Conservation (phyloP, 30 jellyfish, hydroid and myxozoan species). For the Turritopsis dohrnii region DNA sequence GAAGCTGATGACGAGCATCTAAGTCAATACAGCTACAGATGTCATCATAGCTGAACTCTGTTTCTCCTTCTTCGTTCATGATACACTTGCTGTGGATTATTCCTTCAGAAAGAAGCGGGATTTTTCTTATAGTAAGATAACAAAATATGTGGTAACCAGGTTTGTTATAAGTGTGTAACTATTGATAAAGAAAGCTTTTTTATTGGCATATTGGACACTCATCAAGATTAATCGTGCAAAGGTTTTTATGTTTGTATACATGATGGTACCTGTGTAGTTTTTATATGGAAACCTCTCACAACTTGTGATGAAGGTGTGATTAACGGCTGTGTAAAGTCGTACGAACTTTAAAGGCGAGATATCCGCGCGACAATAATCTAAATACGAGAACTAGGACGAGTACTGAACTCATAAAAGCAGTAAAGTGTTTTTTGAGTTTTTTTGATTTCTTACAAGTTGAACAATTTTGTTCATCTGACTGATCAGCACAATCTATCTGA, state of each 20-base stretch:
- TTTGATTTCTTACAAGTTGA: constrained; percentile 23
- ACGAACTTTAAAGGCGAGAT: not conserved
- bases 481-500: constrained; percentile 27
- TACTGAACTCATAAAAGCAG: not conserved
- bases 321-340: not conserved
- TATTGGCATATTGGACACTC: too few species aligned
- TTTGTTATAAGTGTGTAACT: too few species aligned
- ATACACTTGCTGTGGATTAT: not conserved
- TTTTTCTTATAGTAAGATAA: too few species aligned
- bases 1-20: not conserved
- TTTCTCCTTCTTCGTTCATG: not conserved
- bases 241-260: too few species aligned
- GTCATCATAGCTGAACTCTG: not conserved
- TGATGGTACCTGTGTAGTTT: not conserved
- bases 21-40: not conserved
- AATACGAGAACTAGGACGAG: not conserved
- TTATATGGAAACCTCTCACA: not conserved
- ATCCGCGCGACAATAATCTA: not conserved
- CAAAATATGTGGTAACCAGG: too few species aligned
- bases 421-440: too few species aligned
- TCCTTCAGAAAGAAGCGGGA: not conserved
- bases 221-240: too few species aligned
- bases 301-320: not conserved
- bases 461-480: constrained; percentile 43
- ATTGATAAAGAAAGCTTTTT: too few species aligned